These are phyloP conservation scores for Hyposmocoma kahamanoa DNA, from an alignment of 1,140 invertebrate genomes.

Conservation along the genomic window DNA sequence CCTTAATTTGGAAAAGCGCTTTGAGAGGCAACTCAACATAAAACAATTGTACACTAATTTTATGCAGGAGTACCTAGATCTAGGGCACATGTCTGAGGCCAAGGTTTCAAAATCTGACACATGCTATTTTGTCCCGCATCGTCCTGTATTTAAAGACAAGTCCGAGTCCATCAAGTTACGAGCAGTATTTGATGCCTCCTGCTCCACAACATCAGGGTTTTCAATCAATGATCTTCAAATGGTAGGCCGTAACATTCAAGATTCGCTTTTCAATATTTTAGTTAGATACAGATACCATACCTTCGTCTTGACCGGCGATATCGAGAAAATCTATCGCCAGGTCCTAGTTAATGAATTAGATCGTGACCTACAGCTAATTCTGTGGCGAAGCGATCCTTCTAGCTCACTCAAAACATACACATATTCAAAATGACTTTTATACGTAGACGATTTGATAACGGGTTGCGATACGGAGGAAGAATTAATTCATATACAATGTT, in stretches of 20 bases:
- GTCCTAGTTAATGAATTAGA: constrained; percentile 4
- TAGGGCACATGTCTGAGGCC: constrained; percentile 9
- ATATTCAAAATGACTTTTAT: too few relatives aligned
- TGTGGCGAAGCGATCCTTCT: constrained; percentile 26
- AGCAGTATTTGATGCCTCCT: constrained; percentile 25
- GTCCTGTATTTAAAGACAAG: constrained; percentile 5
- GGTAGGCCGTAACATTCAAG: constrained; percentile 16
- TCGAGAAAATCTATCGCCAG: constrained; percentile 20
- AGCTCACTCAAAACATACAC: constrained; percentile 10
- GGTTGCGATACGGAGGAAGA: too few relatives aligned
- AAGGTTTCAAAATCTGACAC: constrained; percentile 16
- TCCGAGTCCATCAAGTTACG: constrained; percentile 13
- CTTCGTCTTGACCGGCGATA: constrained; percentile 32
- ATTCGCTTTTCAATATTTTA: constrained; percentile 33
- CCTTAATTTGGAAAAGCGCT: background rate
- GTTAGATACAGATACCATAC: constrained; percentile 34
- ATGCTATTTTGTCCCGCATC: constrained; percentile 17
- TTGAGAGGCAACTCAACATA: background rate
- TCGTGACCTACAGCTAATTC: constrained; percentile 27
- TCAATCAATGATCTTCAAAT: too few relatives aligned
- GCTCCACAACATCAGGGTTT: too few relatives aligned
- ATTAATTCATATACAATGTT: too few relatives aligned
- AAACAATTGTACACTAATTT: constrained; percentile 6
- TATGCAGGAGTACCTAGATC: constrained; percentile 6
- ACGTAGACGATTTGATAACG: too few relatives aligned